Evolutionary conservation across 2,113 vertebrate species (phyloP).

Genomic region (Hystrix cristata): DNA sequence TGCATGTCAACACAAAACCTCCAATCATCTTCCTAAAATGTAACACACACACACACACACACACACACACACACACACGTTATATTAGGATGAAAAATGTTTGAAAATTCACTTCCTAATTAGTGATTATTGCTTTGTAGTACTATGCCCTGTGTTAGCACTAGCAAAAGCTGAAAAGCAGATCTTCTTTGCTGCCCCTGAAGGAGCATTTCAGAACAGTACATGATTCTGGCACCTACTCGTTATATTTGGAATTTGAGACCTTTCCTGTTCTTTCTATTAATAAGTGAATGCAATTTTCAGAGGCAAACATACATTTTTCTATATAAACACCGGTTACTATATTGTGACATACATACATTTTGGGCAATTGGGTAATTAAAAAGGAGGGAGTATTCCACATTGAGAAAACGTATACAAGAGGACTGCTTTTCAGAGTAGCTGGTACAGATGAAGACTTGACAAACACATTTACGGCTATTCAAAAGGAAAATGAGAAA

Average conservation of each 20-base stretch:
- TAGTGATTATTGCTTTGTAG: background rate
- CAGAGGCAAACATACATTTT: background rate
- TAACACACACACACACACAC: background rate
- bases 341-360: background rate
- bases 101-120: background rate
- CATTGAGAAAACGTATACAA: background rate
- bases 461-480: background rate
- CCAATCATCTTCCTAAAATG: background rate
- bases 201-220: background rate
- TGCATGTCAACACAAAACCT: background rate
- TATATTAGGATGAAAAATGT: background rate
- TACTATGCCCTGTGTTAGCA: background rate
- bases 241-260: background rate
- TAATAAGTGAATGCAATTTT: constrained; percentile 21
- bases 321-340: background rate
- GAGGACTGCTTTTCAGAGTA: background rate
- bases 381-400: background rate
- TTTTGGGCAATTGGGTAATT: background rate
- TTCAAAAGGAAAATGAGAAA: background rate
- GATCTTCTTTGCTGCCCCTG: background rate
- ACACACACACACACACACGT: background rate
- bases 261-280: background rate
- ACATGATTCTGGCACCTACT: background rate
- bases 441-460: background rate
- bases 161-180: background rate